phyloP scores from a whole-genome alignment of 2,888 invertebrate genomes.

The Leptopilina drosophilae region DNA sequence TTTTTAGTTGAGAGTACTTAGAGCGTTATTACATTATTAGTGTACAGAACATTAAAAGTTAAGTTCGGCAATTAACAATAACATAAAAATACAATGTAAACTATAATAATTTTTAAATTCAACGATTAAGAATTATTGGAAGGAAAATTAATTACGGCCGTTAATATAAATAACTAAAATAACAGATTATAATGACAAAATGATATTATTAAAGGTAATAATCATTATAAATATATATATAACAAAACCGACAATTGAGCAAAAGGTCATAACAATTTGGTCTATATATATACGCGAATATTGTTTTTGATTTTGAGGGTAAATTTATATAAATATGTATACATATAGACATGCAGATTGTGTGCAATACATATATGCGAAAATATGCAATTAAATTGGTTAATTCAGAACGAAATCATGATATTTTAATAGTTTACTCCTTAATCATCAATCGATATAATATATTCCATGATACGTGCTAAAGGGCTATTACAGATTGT shows the following conservation, averaged over 20 bases:
- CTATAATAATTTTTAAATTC: too few species aligned
- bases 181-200: neutral
- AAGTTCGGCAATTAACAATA: too few species aligned
- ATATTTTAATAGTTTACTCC: constrained; percentile 27
- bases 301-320: neutral
- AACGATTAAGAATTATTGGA: too few species aligned
- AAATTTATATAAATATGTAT: neutral
- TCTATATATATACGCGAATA: too few species aligned
- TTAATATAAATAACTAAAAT: too few species aligned
- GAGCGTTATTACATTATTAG: too few species aligned
- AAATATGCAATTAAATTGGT: constrained; percentile 4
- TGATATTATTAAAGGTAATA: too few species aligned
- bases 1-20: too few species aligned
- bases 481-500: constrained; percentile 38
- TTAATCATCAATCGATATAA: constrained; percentile 34
- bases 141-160: too few species aligned
- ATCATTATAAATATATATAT: neutral
- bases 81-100: too few species aligned
- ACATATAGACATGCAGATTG: neutral
- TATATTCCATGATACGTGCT: constrained; percentile 33
- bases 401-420: constrained; percentile 3
- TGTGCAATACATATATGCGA: neutral
- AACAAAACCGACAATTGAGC: neutral
- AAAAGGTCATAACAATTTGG: neutral
- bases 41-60: too few species aligned